Evolutionary conservation across 2,113 vertebrate species (phyloP).

Genomic region (rabbit (Oryctolagus cuniculus)): mOryCun1.1 NC_091434.1:179954501-179955000

Average conservation of each 20-base stretch:
- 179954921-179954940: not conserved
- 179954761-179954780: no score
- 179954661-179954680: fast-evolving
- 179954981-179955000: fast-evolving
- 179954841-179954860: not conserved
- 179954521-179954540: fast-evolving
- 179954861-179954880: not conserved
- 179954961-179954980: fast-evolving
- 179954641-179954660: fast-evolving
- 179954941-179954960: not conserved
- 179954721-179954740: not conserved
- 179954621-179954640: not conserved
- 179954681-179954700: fast-evolving
- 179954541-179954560: fast-evolving
- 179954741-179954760: no score
- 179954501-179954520: fast-evolving
- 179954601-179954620: no score
- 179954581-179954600: fast-evolving
- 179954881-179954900: not conserved
- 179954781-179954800: not conserved
- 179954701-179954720: not conserved
- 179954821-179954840: not conserved
- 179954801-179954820: fast-evolving
- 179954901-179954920: not conserved
- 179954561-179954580: fast-evolving